Evolutionary conservation across 1,140 invertebrate genomes (phyloP).

Genomic region (Frieseomelitta varia): DNA sequence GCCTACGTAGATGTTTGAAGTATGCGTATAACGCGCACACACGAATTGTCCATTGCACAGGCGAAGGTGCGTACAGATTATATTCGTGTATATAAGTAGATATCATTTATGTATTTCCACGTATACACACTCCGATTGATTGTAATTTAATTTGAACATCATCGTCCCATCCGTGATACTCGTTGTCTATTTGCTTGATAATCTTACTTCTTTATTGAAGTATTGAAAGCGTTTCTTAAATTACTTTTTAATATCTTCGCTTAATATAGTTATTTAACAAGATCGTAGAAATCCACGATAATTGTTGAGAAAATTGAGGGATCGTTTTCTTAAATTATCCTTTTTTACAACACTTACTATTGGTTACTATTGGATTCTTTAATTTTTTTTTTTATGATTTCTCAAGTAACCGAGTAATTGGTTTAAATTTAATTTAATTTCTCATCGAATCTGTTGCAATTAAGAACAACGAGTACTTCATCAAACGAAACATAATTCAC

Average conservation of each 20-base stretch:
- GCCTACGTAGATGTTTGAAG: neutral
- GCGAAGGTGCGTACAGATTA: conserved; percentile 19
- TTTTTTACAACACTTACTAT: fast-evolving
- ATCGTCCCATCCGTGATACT: conserved; percentile 20
- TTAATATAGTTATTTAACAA: neutral
- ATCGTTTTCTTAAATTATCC: neutral
- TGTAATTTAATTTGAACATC: conserved; percentile 23
- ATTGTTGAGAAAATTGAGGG: neutral
- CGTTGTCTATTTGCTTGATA: neutral
- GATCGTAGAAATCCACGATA: neutral
- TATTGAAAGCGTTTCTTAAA: too few species aligned
- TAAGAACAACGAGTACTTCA: neutral
- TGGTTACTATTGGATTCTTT: neutral
- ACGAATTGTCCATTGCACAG: conserved; percentile 21
- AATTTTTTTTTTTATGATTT: neutral
- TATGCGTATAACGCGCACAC: conserved; percentile 12
- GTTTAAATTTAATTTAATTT: neutral
- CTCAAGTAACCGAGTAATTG: neutral
- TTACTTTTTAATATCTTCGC: too few species aligned
- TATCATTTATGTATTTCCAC: conserved; percentile 10
- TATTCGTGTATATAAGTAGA: conserved; percentile 28
- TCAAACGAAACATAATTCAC: neutral
- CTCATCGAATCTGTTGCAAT: neutral
- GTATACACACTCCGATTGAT: conserved; percentile 1
- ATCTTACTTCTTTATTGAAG: too few species aligned